These are phyloP conservation scores for Argopecten irradians DNA, from an alignment of 1,140 invertebrate species.

Conservation along the genomic window DNA sequence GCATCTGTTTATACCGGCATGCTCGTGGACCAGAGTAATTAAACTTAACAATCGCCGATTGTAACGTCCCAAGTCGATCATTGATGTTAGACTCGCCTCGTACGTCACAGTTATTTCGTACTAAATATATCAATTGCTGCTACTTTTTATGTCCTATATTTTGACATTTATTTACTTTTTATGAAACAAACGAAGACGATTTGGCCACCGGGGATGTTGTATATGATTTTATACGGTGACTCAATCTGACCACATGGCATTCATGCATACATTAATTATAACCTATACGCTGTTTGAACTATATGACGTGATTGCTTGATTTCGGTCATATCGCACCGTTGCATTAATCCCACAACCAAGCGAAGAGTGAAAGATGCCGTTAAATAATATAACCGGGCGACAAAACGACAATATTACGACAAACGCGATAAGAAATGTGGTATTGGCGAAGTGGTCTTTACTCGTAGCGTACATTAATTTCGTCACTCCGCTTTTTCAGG, in stretches of 20 bases:
- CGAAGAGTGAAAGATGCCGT: no score
- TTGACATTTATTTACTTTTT: conserved; percentile 10
- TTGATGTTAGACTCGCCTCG: not conserved
- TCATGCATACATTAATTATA: no score
- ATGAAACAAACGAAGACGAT: not conserved
- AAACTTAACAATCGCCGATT: not conserved
- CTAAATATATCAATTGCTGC: not conserved
- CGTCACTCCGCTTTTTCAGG: no score
- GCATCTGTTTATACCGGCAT: not conserved
- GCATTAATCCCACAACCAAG: no score
- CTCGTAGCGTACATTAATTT: no score
- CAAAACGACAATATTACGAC: no score
- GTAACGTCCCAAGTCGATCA: not conserved
- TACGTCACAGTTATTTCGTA: not conserved
- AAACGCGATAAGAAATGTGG: no score
- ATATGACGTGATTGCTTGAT: no score
- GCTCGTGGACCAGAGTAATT: not conserved
- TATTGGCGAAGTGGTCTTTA: no score
- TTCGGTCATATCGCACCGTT: no score
- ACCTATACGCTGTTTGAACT: no score
- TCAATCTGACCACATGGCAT: not conserved
- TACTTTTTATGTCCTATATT: not conserved
- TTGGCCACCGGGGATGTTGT: not conserved
- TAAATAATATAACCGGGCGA: no score
- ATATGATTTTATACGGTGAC: not conserved